Base-by-base conservation (phyloP, 2,888 invertebrate species). In the Melangyna quadrimaculata region DNA sequence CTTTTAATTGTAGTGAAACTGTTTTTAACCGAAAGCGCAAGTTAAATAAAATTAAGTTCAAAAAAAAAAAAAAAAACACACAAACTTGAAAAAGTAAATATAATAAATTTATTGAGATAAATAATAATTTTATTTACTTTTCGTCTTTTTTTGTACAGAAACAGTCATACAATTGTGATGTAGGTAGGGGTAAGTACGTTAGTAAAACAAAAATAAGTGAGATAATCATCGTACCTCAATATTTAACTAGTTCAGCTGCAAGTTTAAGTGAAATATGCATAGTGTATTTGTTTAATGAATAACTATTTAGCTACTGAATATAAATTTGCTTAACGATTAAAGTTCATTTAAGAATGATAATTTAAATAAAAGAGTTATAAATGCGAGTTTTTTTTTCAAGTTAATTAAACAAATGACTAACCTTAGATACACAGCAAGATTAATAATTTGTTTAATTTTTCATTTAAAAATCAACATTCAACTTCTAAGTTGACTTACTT, bases 161-260 rank as follows among this genome's bases (percentile, higher is more conserved):
- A 57, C 32, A 57, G 35, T 19, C 10, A 57, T n/a, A 3, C 48
- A 7, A 14, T 24, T 51, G 48, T 51, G 48, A 9, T 43, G 24
- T 48, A 48, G 4, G 14, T 24, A n/a, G n/a, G n/a, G n/a, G n/a
- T 14, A 24, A 14, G n/a, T n/a, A n/a, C n/a, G n/a, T n/a, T 14
- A 51, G 14, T 14, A 51, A 6, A 19, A 45, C 10, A 48, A 14
- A 14, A 22, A 24, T 14, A 7, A 51, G n/a, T 51, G 24, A 51
- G 22, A 24, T 51, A 51, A 51, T 45, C 45, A 45, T 63, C 43
- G 7, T 45, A 40, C 6, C 19, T 29, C 29, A 63, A 63, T 63
- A 19, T 63, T 63, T 63, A 45, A 63, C 29, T 29, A 63, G 45
- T 63, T 63, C 45, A 63, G 43, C 63, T 45, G 29, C 2, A 43